Conservation (phyloP, 1,140 invertebrate genomes). For the Paralvinella palmiformis region DNA sequence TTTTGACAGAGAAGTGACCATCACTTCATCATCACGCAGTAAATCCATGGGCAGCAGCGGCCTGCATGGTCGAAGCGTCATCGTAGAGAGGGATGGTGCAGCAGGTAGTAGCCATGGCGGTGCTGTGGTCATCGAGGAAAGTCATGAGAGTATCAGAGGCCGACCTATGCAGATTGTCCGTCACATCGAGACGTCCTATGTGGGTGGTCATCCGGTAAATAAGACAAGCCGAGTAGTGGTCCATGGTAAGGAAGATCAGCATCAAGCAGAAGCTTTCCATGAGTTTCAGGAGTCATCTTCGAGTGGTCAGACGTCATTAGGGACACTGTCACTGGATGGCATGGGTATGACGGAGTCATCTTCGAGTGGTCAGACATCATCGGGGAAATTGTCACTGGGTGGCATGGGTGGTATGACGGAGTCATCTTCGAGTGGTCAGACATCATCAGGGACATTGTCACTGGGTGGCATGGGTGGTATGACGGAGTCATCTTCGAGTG, state of each 20-base stretch:
- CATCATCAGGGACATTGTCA: too few relatives aligned
- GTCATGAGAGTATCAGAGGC: too few relatives aligned
- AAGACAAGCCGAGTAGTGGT: not conserved
- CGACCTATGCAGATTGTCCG: conserved; percentile 3
- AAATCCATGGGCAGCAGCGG: too few relatives aligned
- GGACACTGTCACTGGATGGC: not conserved
- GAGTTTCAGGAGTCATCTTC: not conserved
- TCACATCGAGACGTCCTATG: conserved; percentile 6
- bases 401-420: not conserved
- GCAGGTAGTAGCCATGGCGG: too few relatives aligned
- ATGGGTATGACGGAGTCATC: not conserved
- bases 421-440: too few relatives aligned
- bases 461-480: too few relatives aligned
- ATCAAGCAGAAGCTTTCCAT: not conserved
- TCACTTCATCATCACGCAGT: too few relatives aligned
- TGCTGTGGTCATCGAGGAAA: too few relatives aligned
- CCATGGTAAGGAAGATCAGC: not conserved
- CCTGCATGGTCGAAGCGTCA: too few relatives aligned
- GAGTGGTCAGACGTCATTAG: not conserved
- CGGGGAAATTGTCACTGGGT: not conserved
- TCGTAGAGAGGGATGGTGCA: too few relatives aligned
- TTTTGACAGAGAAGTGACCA: too few relatives aligned
- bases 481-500: too few relatives aligned
- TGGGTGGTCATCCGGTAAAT: not conserved
- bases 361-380: not conserved